phyloP scores from a whole-genome alignment of 1,140 invertebrate genomes.

The Probaryconus sp. region DNA sequence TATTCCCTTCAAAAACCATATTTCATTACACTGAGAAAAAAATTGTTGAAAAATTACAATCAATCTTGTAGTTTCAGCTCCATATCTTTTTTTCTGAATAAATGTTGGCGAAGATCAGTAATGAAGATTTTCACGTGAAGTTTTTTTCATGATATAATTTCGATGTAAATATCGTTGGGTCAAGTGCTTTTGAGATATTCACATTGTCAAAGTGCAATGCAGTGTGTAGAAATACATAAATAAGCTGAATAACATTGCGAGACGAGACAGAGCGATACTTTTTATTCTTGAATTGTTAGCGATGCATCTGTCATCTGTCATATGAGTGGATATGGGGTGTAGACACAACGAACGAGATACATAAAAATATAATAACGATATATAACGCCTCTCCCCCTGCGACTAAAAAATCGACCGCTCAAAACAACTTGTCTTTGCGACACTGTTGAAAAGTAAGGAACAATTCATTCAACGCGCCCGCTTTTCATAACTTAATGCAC shows the following conservation, averaged over 20 bases:
- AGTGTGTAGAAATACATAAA: conserved; percentile 73
- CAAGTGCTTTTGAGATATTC: conserved; percentile 30
- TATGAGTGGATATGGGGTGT: conserved; percentile 62
- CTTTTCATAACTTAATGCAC: too few species aligned
- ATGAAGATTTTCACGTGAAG: too few species aligned
- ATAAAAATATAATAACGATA: conserved; percentile 53
- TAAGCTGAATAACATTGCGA: conserved; percentile 66
- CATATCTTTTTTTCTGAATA: too few species aligned
- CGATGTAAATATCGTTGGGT: conserved; percentile 3
- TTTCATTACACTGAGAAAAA: too few species aligned
- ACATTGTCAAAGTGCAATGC: conserved; percentile 36
- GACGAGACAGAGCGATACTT: conserved; percentile 56
- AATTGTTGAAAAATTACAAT: too few species aligned
- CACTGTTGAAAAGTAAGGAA: not conserved
- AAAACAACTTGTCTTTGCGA: conserved; percentile 4
- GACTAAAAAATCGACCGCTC: conserved; percentile 30
- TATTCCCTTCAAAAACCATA: too few species aligned
- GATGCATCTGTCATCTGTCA: conserved; percentile 71
- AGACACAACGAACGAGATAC: conserved; percentile 46
- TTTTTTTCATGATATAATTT: too few species aligned
- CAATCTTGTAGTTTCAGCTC: too few species aligned
- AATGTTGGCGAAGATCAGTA: too few species aligned
- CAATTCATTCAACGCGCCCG: conserved; percentile 28
- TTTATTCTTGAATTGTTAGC: conserved; percentile 65
- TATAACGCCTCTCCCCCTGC: conserved; percentile 21